phyloP scores from a whole-genome alignment of 2,797 vertebrate genomes.

The Cirrhinus molitorella region DNA sequence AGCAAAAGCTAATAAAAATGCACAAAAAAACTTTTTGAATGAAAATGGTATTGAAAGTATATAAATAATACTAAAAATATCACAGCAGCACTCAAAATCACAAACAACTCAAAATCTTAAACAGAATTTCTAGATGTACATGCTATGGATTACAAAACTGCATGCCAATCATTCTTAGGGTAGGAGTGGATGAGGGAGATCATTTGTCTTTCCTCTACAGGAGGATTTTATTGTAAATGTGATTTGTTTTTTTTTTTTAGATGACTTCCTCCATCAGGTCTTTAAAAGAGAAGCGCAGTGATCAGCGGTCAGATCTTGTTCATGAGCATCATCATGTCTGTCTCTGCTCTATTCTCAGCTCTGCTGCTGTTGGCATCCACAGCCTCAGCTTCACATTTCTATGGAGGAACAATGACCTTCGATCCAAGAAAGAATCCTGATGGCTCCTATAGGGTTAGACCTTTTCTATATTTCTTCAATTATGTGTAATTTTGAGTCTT shows the following conservation, averaged over 20 bases:
- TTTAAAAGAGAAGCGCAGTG: background rate
- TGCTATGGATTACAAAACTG: background rate
- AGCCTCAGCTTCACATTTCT: slow-evolving; percentile 45
- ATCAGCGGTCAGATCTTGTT: background rate
- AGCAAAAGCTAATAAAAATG: no score
- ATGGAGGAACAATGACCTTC: slow-evolving; percentile 62
- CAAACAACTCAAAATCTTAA: background rate
- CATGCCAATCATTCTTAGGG: background rate
- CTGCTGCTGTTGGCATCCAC: slow-evolving; percentile 52
- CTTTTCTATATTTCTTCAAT: background rate
- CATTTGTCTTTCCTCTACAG: background rate
- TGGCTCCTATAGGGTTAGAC: slow-evolving; percentile 51
- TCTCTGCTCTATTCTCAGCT: background rate
- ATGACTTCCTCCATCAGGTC: slow-evolving; percentile 18
- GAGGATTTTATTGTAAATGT: background rate
- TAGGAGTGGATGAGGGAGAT: background rate
- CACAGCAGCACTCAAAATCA: no score
- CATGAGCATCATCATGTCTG: slow-evolving; percentile 44
- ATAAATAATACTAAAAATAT: background rate
- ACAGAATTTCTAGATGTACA: background rate
- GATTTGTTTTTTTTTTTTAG: background rate
- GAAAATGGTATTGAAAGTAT: background rate
- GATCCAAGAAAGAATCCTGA: background rate
- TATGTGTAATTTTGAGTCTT: background rate
- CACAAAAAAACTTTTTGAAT: background rate